A percentile compares a stretch with the other conserved stretches of the same genome.
These are phyloP conservation scores for Bufo gargarizans DNA, from an alignment of 2,113 vertebrate species.

Conservation along the genomic window DNA sequence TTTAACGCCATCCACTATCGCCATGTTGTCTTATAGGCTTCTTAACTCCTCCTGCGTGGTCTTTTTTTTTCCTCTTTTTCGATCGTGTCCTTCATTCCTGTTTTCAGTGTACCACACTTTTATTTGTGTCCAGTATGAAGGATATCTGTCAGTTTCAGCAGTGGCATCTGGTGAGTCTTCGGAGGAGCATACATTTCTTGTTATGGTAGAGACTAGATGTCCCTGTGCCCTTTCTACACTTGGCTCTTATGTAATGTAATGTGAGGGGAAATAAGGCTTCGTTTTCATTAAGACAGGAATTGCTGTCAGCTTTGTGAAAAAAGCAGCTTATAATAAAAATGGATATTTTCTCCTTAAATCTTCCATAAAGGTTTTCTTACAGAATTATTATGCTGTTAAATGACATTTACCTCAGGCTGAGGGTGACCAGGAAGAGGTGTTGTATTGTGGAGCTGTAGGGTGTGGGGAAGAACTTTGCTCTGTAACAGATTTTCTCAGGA, in stretches of 20 bases:
- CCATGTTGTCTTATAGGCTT: too few species aligned
- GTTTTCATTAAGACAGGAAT: not conserved
- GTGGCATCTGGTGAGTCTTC: not conserved
- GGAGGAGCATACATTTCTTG: not conserved
- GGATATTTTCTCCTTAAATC: slow-evolving; percentile 11
- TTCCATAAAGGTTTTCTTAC: slow-evolving; percentile 16
- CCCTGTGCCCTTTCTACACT: not conserved
- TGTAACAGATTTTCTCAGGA: not conserved
- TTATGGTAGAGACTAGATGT: not conserved
- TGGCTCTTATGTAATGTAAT: not conserved
- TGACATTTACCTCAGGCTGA: not conserved
- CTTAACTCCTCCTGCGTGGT: too few species aligned
- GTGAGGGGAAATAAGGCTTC: not conserved
- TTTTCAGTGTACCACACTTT: too few species aligned
- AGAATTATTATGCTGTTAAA: slow-evolving; percentile 12
- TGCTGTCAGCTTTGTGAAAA: not conserved
- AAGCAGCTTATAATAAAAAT: slow-evolving; percentile 11
- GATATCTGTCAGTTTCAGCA: too few species aligned
- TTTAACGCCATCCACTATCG: too few species aligned
- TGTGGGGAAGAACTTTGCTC: slow-evolving; percentile 5
- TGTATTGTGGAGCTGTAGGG: not conserved
- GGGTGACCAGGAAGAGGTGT: not conserved
- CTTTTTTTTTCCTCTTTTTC: too few species aligned
- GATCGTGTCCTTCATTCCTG: too few species aligned
- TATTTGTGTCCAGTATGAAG: too few species aligned